phyloP scores from a whole-genome alignment of 2,797 vertebrate species.

The Spinus pinus region DNA sequence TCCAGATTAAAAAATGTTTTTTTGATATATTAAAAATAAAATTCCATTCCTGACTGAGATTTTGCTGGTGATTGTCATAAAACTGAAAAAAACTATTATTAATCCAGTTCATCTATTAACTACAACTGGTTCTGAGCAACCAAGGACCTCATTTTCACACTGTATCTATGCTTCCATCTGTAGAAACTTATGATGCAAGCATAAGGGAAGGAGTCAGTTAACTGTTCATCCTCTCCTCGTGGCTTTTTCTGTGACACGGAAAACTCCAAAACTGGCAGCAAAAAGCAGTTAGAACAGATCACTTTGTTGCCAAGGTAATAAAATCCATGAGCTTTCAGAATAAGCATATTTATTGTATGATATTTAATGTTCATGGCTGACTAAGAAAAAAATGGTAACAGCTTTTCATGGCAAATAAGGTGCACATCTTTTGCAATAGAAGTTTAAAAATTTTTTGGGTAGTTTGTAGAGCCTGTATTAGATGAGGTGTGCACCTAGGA shows the following conservation, averaged over 20 bases:
- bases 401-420: neutral
- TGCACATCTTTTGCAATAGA: neutral
- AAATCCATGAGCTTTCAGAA: constrained; percentile 9
- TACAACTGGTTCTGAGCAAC: neutral
- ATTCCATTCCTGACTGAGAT: neutral
- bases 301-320: constrained; percentile 41
- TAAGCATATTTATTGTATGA: constrained; percentile 13
- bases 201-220: neutral
- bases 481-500: neutral
- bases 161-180: neutral
- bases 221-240: neutral
- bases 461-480: neutral
- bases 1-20: neutral
- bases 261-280: neutral
- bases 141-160: neutral
- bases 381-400: neutral
- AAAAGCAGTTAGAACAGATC: neutral
- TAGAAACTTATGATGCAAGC: neutral
- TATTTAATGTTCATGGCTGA: neutral
- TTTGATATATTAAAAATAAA: neutral
- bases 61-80: neutral
- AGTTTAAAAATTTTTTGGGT: neutral
- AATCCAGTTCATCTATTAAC: neutral
- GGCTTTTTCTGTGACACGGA: neutral
- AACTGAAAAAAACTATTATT: neutral